A percentile compares a stretch with the other conserved stretches of the same genome.
phyloP scores from a whole-genome alignment of 2,888 invertebrate genomes.

The Molorchus minor region DNA sequence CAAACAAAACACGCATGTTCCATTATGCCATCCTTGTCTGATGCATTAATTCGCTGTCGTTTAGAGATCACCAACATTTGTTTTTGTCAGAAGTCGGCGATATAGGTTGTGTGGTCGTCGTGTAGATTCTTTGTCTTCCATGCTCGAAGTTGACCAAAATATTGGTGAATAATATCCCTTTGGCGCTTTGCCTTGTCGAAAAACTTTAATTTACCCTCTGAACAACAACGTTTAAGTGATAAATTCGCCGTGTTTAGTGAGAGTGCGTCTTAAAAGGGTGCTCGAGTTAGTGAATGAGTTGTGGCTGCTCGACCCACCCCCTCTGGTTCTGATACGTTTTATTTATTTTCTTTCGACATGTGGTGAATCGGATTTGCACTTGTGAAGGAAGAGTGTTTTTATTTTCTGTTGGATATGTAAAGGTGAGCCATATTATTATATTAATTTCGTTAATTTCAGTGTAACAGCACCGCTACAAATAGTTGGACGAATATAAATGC shows the following conservation, averaged over 20 bases:
- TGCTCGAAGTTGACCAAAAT: slow-evolving; percentile 44
- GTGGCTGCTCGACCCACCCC: slow-evolving; percentile 45
- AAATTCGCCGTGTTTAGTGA: slow-evolving; percentile 36
- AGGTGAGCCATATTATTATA: too few relatives aligned
- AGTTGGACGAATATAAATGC: too few relatives aligned
- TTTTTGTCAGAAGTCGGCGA: slow-evolving; percentile 53
- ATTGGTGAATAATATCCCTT: slow-evolving; percentile 28
- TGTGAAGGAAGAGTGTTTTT: slow-evolving; percentile 20
- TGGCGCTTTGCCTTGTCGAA: slow-evolving; percentile 19
- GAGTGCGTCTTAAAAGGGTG: slow-evolving; percentile 37
- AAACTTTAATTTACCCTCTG: slow-evolving; percentile 21
- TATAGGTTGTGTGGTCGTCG: slow-evolving; percentile 47
- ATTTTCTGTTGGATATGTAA: slow-evolving; percentile 29
- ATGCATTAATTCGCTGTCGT: slow-evolving; percentile 25
- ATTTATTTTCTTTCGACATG: slow-evolving; percentile 29
- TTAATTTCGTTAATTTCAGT: too few relatives aligned
- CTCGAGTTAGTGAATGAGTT: slow-evolving; percentile 45
- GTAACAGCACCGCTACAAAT: too few relatives aligned
- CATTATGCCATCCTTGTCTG: slow-evolving; percentile 27
- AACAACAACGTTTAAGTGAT: slow-evolving; percentile 41
- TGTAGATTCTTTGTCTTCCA: slow-evolving; percentile 53
- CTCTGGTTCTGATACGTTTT: slow-evolving; percentile 31
- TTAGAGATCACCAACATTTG: slow-evolving; percentile 51
- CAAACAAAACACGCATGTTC: slow-evolving; percentile 32
- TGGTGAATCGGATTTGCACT: slow-evolving; percentile 12